A percentile compares a stretch with the other conserved stretches of the same genome.
phyloP scores from a whole-genome alignment of 2,113 vertebrate species.

The Phrynosoma blainvillii region DNA sequence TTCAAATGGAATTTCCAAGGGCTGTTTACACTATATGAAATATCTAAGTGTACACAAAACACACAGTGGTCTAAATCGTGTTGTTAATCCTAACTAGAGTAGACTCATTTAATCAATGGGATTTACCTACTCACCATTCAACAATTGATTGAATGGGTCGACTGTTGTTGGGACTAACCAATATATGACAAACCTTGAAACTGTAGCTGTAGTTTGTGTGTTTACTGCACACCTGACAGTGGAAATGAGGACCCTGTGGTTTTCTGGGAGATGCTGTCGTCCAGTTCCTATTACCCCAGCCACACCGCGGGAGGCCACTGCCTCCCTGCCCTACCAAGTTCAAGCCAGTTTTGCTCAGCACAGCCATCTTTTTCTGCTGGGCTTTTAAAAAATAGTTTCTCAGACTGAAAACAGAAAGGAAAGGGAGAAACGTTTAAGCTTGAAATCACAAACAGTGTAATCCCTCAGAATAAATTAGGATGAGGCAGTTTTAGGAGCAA shows the following conservation, averaged over 20 bases:
- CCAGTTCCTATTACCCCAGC: neutral
- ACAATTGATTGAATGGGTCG: too few relatives aligned
- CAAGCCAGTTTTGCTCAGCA: slow-evolving; percentile 33
- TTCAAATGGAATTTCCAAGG: neutral
- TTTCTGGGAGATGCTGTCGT: neutral
- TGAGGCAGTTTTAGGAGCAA: slow-evolving; percentile 5
- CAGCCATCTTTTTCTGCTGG: slow-evolving; percentile 30
- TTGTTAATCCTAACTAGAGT: too few relatives aligned
- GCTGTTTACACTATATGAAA: neutral
- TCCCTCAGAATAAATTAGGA: slow-evolving; percentile 24
- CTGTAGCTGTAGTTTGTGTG: neutral
- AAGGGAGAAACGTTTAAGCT: neutral
- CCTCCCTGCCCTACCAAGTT: slow-evolving; percentile 35
- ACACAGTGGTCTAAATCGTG: too few relatives aligned
- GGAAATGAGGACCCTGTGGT: too few relatives aligned
- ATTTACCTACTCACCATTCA: too few relatives aligned
- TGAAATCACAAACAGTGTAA: neutral
- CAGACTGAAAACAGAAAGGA: neutral
- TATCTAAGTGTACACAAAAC: neutral
- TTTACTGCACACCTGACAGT: slow-evolving; percentile 40
- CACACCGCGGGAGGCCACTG: neutral
- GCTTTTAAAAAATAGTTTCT: neutral
- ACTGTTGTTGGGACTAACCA: too few relatives aligned
- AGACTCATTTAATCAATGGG: too few relatives aligned
- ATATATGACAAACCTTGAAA: neutral